phyloP scores from a whole-genome alignment of 1,140 invertebrate species.

The Drosophila subobscura region DNA sequence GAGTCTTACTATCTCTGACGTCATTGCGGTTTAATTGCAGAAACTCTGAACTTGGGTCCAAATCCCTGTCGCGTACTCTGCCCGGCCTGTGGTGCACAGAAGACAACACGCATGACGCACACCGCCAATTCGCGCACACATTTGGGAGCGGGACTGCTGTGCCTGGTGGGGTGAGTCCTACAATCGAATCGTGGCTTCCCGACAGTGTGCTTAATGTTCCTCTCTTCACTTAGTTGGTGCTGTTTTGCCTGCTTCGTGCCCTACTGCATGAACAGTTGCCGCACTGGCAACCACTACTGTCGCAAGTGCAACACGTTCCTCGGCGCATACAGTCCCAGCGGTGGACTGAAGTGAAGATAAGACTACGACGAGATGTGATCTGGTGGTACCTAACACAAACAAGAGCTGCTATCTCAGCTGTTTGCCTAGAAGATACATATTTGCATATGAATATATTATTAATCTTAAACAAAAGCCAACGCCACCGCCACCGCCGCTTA shows the following conservation, averaged over 20 bases:
- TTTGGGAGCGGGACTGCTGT: slow-evolving; percentile 86
- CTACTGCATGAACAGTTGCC: slow-evolving; percentile 88
- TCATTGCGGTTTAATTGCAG: slow-evolving; percentile 16
- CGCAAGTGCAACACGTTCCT: slow-evolving; percentile 87
- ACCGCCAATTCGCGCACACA: slow-evolving; percentile 86
- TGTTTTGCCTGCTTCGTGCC: slow-evolving; percentile 86
- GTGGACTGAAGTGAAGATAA: slow-evolving; percentile 51
- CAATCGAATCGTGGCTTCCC: too few species aligned
- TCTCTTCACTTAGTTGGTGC: slow-evolving; percentile 78
- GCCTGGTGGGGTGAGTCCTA: slow-evolving; percentile 85
- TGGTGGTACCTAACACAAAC: slow-evolving; percentile 18
- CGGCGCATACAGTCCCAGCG: slow-evolving; percentile 84
- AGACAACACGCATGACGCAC: slow-evolving; percentile 84
- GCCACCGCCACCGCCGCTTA: too few species aligned
- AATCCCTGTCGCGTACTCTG: slow-evolving; percentile 84
- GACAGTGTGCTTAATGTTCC: not conserved
- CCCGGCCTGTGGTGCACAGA: slow-evolving; percentile 85
- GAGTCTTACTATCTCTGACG: slow-evolving; percentile 2
- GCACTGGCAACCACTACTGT: slow-evolving; percentile 88
- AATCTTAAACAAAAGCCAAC: too few species aligned
- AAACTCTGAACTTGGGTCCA: slow-evolving; percentile 83
- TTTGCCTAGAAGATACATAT: not conserved
- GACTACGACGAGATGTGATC: slow-evolving; percentile 36
- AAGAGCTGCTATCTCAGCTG: slow-evolving; percentile 18
- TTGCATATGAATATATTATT: slow-evolving; percentile 6